Evolutionary conservation across 2,797 vertebrate genomes (phyloP).

Genomic region (Myotis daubentonii): DNA sequence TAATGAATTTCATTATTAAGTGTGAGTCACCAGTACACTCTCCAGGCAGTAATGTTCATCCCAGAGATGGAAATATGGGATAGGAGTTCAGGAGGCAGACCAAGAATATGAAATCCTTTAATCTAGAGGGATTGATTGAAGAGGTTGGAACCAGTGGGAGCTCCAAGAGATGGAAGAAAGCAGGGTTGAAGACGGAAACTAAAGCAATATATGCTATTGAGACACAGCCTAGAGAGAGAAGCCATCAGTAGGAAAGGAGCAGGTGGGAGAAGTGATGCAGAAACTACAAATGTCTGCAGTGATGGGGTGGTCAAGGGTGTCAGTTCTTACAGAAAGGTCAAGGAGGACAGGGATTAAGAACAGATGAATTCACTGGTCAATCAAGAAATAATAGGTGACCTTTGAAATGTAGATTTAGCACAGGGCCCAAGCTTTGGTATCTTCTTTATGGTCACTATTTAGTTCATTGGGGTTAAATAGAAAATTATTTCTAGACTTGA

Average conservation of each 20-base stretch:
- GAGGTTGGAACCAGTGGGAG: background rate
- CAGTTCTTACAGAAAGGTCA: background rate
- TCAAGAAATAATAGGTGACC: constrained; percentile 3
- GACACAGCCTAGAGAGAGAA: background rate
- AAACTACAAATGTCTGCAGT: background rate
- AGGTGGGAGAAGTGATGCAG: background rate
- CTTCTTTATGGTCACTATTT: background rate
- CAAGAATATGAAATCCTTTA: background rate
- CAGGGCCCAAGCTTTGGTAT: background rate
- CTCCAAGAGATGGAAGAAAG: background rate
- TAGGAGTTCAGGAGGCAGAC: background rate
- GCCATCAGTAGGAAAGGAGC: background rate
- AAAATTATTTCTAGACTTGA: constrained; percentile 45
- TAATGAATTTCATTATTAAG: background rate
- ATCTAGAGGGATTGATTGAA: background rate
- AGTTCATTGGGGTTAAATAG: constrained; percentile 46
- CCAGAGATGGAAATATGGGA: background rate
- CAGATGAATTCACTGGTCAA: constrained; percentile 41
- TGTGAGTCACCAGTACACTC: background rate
- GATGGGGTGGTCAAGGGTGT: background rate
- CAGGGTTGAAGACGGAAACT: background rate
- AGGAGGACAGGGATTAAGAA: constrained; percentile 26
- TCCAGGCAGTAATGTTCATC: background rate
- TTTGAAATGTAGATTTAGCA: constrained; percentile 36
- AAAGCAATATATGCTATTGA: fast-evolving